Base-by-base conservation (phyloP, 2,113 vertebrate species). In the Bettongia penicillata region DNA sequence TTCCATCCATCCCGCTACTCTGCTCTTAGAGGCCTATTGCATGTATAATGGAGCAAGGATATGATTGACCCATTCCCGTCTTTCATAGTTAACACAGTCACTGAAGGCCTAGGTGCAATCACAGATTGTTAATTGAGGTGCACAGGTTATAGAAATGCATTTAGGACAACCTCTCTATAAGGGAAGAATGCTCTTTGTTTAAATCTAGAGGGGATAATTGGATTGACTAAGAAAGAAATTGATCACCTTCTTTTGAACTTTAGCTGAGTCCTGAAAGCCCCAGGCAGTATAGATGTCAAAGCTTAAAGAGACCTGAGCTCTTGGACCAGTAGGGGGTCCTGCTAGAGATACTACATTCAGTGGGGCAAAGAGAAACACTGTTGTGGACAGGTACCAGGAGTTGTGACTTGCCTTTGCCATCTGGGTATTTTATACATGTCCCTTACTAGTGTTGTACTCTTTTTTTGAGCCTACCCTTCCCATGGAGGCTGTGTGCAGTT, bases 1-100 rank as follows among this genome's bases (percentile, higher is more conserved):
- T 95, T 95, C 90, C 93, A 92, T 51, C 57, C 92, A 92, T 53
- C 57, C 84, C 4, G 92, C 53, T 52, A 5, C 57, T 94, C 47
- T 22, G 6, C 12, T 93, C 93, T 96, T 94, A 91, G 37, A 84
- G 90, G 96, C 90, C 61, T 95, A 43, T 51, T 50, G 37, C 37
- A n/a, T 77, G 61, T 43, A 43, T 43, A 43, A 84, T 84, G 37
- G 68, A 84, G 37, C 10, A 68, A 11, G 28, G 11, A 43, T 84
- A 23, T 37, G n/a, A 84, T 8, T 43, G 68, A 8, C 68, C n/a
- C 16, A 84, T 84, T 16, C 57, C 68, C 19, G 22, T 19, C 37
- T 84, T 84, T 14, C n/a, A n/a, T 84, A 84, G 31, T 77, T 77
- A n/a, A n/a, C 31, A 77, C 5, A 84, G n/a, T 43, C 19, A 23